Conservation (phyloP, 2,113 vertebrate genomes). For the Tragelaphus buxtoni region DNA sequence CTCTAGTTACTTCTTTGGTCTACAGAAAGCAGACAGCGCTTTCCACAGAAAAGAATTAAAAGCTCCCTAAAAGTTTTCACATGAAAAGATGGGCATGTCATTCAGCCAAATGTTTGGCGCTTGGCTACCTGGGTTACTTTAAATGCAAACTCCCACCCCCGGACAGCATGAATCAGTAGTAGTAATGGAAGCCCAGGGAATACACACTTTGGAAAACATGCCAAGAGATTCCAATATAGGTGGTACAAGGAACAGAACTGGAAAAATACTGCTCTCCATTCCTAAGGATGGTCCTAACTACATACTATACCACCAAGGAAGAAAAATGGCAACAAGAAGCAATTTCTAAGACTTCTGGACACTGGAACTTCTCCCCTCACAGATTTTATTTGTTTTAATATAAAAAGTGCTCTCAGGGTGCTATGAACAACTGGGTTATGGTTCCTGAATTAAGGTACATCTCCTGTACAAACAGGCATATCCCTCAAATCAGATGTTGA, state of each 20-base stretch:
- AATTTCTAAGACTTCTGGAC: background rate
- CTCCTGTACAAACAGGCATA: background rate
- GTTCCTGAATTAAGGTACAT: background rate
- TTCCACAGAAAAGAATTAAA: background rate
- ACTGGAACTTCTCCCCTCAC: background rate
- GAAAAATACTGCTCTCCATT: background rate
- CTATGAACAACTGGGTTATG: background rate
- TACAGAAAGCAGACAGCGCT: background rate
- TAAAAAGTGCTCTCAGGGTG: background rate
- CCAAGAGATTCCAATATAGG: background rate
- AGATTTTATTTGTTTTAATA: slow-evolving; percentile 4
- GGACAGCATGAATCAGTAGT: background rate
- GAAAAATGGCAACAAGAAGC: background rate
- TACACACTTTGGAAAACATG: background rate
- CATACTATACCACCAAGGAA: background rate
- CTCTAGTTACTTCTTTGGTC: slow-evolving; percentile 23
- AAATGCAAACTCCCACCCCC: slow-evolving; percentile 12
- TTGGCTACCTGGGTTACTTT: background rate
- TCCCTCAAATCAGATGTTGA: background rate
- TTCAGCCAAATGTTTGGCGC: background rate
- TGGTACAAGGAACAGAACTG: background rate
- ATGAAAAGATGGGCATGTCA: background rate
- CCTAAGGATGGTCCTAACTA: background rate
- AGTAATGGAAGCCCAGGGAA: background rate
- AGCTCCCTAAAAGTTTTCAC: slow-evolving; percentile 17